Evolutionary conservation across 2,797 vertebrate species (phyloP).

Genomic region (Alouatta caraya): DNA sequence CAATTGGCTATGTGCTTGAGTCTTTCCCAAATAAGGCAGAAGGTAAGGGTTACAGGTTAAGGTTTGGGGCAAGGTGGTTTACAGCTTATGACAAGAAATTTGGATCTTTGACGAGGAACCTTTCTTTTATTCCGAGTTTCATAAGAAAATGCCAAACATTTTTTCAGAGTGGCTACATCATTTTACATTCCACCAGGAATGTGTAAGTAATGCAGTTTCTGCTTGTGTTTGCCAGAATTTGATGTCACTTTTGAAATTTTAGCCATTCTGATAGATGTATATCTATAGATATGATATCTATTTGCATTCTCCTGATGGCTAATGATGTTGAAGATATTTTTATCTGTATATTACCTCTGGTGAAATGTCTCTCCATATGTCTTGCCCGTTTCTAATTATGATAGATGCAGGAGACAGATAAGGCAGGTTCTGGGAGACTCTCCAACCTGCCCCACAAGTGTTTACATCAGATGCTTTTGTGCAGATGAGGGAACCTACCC

Average conservation of each 20-base stretch:
- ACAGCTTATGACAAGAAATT: no score
- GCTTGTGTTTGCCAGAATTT: background rate
- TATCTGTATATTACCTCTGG: background rate
- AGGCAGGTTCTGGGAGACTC: no score
- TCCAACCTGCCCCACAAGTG: no score
- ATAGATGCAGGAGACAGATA: background rate
- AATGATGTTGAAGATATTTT: background rate
- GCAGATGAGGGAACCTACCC: no score
- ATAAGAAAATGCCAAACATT: background rate
- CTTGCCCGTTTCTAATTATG: background rate
- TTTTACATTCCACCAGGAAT: background rate
- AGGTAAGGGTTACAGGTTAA: no score
- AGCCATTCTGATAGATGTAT: background rate
- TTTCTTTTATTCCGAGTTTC: background rate
- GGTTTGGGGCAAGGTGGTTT: no score
- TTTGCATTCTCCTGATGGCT: background rate
- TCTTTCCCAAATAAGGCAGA: no score
- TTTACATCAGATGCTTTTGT: no score
- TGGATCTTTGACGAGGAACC: no score
- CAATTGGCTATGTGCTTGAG: no score
- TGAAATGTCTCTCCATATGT: background rate
- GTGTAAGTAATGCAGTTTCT: background rate
- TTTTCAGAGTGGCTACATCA: background rate
- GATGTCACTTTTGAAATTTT: background rate
- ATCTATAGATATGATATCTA: background rate